phyloP scores from a whole-genome alignment of 2,888 invertebrate species.

The Drosophila niveifrons region DNA sequence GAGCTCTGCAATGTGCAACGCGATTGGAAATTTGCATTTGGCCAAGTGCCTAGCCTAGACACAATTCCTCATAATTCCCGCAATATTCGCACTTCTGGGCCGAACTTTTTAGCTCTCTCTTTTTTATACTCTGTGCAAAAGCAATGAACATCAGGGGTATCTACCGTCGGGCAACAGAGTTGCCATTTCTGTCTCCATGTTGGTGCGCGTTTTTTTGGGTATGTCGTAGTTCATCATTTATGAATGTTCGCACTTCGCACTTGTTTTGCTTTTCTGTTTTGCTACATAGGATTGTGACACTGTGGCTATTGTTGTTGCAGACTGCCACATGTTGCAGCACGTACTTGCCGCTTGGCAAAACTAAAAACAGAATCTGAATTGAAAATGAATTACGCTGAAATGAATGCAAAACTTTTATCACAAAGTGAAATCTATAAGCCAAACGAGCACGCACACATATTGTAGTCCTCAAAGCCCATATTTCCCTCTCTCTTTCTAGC shows the following conservation, averaged over 20 bases:
- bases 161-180: not conserved
- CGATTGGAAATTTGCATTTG: slow-evolving; percentile 67
- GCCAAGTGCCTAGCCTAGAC: slow-evolving; percentile 70
- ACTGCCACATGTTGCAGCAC: slow-evolving; percentile 60
- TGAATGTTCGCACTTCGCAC: not conserved
- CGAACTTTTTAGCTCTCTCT: slow-evolving; percentile 57
- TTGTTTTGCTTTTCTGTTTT: not conserved
- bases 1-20: slow-evolving; percentile 45
- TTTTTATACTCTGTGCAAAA: slow-evolving; percentile 26
- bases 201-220: slow-evolving; percentile 10
- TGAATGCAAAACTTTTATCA: slow-evolving; percentile 74
- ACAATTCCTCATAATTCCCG: slow-evolving; percentile 78
- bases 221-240: not conserved
- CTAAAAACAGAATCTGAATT: slow-evolving; percentile 65
- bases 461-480: not conserved
- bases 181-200: not conserved
- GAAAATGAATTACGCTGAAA: slow-evolving; percentile 72
- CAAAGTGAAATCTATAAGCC: slow-evolving; percentile 73
- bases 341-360: slow-evolving; percentile 57
- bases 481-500: slow-evolving; percentile 1
- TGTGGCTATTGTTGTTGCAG: slow-evolving; percentile 46
- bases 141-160: not conserved
- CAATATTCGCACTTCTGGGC: slow-evolving; percentile 48
- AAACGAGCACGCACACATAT: slow-evolving; percentile 42
- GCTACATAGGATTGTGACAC: slow-evolving; percentile 27